These are phyloP conservation scores for Alces alces DNA, from an alignment of 2,113 vertebrate genomes.

Conservation along the genomic window DNA sequence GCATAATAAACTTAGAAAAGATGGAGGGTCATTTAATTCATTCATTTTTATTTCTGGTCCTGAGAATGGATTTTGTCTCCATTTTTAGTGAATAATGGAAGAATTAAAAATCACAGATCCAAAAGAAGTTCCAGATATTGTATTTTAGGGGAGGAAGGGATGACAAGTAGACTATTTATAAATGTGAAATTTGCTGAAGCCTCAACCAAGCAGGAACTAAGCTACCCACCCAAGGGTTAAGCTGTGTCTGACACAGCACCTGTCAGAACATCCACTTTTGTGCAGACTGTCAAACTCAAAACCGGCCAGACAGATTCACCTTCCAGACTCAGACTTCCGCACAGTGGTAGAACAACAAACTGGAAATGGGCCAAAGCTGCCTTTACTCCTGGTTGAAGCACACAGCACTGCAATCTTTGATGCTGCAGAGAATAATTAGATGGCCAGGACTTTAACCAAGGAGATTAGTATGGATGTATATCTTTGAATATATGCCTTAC, in stretches of 20 bases:
- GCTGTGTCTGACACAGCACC: background rate
- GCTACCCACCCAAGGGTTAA: background rate
- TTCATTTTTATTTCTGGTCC: background rate
- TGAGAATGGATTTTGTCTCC: background rate
- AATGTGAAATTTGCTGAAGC: background rate
- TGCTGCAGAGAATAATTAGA: background rate
- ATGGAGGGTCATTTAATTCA: background rate
- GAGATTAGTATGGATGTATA: background rate
- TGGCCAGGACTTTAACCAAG: background rate
- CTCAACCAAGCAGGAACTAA: background rate
- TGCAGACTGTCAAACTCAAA: background rate
- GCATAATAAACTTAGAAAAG: background rate
- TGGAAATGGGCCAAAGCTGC: background rate
- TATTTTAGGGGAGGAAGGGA: background rate
- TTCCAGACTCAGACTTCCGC: background rate
- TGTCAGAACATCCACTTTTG: background rate
- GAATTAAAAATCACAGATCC: background rate
- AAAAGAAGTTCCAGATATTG: background rate
- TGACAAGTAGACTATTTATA: background rate
- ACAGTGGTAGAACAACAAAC: background rate
- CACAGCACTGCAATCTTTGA: background rate
- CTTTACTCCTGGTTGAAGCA: background rate
- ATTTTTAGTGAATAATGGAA: background rate
- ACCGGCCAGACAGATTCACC: background rate
- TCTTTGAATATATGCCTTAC: background rate